Base-by-base conservation (phyloP, 2,113 vertebrate genomes). In the Sitta europaea region DNA sequence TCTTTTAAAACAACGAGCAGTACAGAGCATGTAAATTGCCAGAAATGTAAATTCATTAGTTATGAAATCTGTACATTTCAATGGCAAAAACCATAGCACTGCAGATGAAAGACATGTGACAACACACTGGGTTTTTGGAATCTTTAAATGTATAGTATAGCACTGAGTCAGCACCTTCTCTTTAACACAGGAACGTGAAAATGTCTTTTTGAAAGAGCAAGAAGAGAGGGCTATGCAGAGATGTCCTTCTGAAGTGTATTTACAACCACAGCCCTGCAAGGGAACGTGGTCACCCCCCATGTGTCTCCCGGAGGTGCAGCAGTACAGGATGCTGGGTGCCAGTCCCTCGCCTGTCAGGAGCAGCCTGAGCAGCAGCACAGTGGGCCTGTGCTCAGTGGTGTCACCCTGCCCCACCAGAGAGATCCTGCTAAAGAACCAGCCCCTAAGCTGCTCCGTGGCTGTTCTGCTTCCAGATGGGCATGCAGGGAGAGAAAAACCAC, bases 351-450 rank as follows among this genome's bases (percentile, higher is more conserved):
- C 67, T 27, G 83, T 38, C 90, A 86, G 74, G 9, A 58, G 78
- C 71, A 82, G 67, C 62, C 33, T 28, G 8, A 61, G 78, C 62
- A 78, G 67, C 66, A 78, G 53, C 7, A 6, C 74, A n/a, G 50
- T 0, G 3, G 67, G 68, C 51, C 51, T 6, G 12, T 1, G 27
- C 54, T 82, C 84, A 23, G 16, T 3, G 62, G 6, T 5, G 9
- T 24, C 48, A 25, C 45, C 21, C 10, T 27, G 76, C 51, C 28
- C 0, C 27, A 76, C 27, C 48, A n/a, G 28, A 16, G 70, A 57
- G 50, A 86, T 79, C 51, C 67, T 91, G 87, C 62, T 83, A 17
- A 57, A 68, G 28, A 76, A 42, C 62, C 51, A 51, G 19, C 28
- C 23, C 53, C 67, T 80, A 6, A 80, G 58, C 75, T 88, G 63